Conservation (phyloP, 2,888 invertebrate genomes). For the Empis livida region DNA sequence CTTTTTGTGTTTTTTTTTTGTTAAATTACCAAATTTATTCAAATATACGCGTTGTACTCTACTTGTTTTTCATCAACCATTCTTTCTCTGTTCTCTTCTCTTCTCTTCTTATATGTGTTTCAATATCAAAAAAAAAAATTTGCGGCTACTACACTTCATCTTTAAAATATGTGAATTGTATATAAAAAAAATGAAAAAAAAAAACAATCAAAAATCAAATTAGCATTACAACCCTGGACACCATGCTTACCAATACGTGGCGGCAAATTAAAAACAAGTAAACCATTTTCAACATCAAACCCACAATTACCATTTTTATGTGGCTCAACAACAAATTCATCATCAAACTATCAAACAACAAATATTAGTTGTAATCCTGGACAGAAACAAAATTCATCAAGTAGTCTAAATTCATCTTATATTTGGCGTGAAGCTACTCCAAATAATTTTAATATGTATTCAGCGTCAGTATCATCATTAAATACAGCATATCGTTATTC, state of each 20-base stretch:
- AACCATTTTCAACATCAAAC: constrained; percentile 37
- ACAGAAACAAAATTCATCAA: constrained; percentile 28
- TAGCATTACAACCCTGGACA: constrained; percentile 37
- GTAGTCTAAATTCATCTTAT: constrained; percentile 35
- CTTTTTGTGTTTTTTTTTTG: constrained; percentile 7
- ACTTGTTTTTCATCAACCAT: constrained; percentile 7
- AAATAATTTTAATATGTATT: constrained; percentile 36
- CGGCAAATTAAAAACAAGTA: constrained; percentile 36
- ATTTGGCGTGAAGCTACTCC: constrained; percentile 38
- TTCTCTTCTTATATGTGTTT: neutral
- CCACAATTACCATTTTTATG: constrained; percentile 35
- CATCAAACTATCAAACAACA: constrained; percentile 3
- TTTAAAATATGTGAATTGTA: neutral
- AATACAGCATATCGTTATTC: constrained; percentile 30
- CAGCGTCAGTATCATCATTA: constrained; percentile 32
- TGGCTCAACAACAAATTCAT: constrained; percentile 15
- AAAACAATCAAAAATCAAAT: constrained; percentile 8
- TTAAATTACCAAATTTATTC: constrained; percentile 13
- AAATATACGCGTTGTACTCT: constrained; percentile 13
- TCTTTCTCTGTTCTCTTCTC: constrained; percentile 10
- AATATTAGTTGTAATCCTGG: neutral
- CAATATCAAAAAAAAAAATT: neutral
- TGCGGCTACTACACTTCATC: neutral
- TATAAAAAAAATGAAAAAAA: constrained; percentile 1
- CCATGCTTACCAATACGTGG: constrained; percentile 37